A percentile compares a stretch with the other conserved stretches of the same genome.
Conservation (phyloP, 1,140 invertebrate genomes). For the Cydia amplana region DNA sequence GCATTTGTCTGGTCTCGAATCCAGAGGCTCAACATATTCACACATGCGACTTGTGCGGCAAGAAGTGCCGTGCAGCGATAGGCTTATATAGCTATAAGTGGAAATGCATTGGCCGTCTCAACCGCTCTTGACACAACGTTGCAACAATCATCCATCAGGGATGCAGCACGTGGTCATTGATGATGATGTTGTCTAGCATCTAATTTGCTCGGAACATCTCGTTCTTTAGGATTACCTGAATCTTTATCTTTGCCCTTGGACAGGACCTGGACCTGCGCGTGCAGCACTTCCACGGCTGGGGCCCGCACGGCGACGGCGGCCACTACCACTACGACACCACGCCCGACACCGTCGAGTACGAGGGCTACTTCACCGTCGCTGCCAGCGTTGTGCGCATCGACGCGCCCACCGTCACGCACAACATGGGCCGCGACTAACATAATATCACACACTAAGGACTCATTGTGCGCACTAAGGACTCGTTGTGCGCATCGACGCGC, state of each 20-base stretch:
- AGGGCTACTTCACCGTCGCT: slow-evolving; percentile 92
- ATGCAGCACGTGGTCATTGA: too few species aligned
- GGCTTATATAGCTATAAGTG: too few species aligned
- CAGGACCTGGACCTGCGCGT: slow-evolving; percentile 92
- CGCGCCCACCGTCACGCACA: slow-evolving; percentile 82
- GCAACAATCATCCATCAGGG: too few species aligned
- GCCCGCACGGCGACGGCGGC: slow-evolving; percentile 92
- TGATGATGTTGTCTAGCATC: neutral
- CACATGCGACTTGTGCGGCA: too few species aligned
- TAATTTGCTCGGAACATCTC: too few species aligned
- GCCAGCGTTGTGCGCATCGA: slow-evolving; percentile 89
- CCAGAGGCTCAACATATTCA: too few species aligned
- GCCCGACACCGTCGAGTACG: slow-evolving; percentile 90
- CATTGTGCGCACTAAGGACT: too few species aligned
- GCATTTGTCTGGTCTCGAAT: too few species aligned
- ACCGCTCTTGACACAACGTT: too few species aligned
- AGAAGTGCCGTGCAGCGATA: too few species aligned
- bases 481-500: slow-evolving; percentile 90
- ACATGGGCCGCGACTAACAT: slow-evolving; percentile 79
- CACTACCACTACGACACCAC: slow-evolving; percentile 98
- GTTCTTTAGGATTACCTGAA: neutral
- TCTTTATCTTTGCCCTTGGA: slow-evolving; percentile 44
- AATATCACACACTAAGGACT: too few species aligned
- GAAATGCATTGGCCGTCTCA: too few species aligned
- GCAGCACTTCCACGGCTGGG: slow-evolving; percentile 97